phyloP scores from a whole-genome alignment of 1,140 invertebrate genomes.

The Zaprionus tsacasi region DNA sequence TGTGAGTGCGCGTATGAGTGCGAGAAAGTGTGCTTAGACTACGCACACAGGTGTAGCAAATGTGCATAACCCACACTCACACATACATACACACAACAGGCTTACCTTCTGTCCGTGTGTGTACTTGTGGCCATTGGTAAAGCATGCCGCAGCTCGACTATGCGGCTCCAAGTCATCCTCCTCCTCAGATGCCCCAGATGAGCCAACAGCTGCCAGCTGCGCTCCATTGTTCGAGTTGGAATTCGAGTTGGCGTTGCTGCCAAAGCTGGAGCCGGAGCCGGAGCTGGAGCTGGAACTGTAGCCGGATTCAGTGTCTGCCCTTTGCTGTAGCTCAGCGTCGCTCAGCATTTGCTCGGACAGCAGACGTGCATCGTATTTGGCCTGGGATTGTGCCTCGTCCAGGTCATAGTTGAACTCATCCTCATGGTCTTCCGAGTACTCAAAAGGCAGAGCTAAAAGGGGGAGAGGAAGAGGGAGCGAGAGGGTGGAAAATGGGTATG shows the following conservation, averaged over 20 bases:
- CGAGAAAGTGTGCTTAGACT: not conserved
- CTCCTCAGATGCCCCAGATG: constrained; percentile 40
- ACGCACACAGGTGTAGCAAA: constrained; percentile 32
- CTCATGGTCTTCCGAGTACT: constrained; percentile 74
- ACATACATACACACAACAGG: not conserved
- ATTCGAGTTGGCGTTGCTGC: constrained; percentile 36
- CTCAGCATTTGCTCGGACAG: constrained; percentile 81
- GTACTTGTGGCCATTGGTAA: constrained; percentile 77
- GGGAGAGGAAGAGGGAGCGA: not conserved
- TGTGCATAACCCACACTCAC: constrained; percentile 6
- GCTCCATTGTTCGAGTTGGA: constrained; percentile 12
- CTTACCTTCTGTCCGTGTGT: constrained; percentile 83
- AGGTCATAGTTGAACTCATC: constrained; percentile 80
- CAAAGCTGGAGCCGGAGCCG: constrained; percentile 1
- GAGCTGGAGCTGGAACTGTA: constrained; percentile 21
- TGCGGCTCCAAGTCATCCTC: constrained; percentile 78
- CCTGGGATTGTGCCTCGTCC: constrained; percentile 80
- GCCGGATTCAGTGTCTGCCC: constrained; percentile 36
- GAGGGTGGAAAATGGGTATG: too few species aligned
- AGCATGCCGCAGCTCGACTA: constrained; percentile 77
- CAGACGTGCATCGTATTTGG: constrained; percentile 82
- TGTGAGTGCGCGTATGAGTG: constrained; percentile 6
- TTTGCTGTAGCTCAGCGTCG: constrained; percentile 62
- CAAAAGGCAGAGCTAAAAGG: constrained; percentile 64
- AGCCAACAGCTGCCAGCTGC: constrained; percentile 21